Evolutionary conservation across 2,797 vertebrate species (phyloP).

Genomic region (Enteromius paludinosus): DNA sequence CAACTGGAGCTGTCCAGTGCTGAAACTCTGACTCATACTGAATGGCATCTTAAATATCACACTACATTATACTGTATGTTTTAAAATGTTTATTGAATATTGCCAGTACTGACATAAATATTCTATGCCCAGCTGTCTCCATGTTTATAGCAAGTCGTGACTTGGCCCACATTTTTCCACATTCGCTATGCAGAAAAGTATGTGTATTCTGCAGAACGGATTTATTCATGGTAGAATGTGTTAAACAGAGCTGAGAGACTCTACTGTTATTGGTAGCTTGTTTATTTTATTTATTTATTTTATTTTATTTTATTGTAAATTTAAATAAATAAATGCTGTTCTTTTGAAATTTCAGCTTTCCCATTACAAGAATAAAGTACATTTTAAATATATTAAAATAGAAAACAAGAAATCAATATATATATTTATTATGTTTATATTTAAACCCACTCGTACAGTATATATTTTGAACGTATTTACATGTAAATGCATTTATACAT

Average conservation of each 20-base stretch:
- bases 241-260: neutral
- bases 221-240: neutral
- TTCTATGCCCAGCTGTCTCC: neutral
- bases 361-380: neutral
- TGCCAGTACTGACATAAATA: neutral
- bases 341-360: neutral
- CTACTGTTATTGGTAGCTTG: neutral
- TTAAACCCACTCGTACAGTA: too few species aligned
- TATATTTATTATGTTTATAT: too few species aligned
- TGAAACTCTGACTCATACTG: conserved; percentile 30
- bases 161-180: neutral
- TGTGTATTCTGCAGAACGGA: neutral
- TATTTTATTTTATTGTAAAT: neutral
- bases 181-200: neutral
- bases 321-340: neutral
- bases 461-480: too few species aligned
- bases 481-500: too few species aligned
- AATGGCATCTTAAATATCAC: neutral
- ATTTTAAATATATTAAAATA: neutral
- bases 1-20: conserved; percentile 50
- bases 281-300: neutral
- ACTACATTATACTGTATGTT: conserved; percentile 3
- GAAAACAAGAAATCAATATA: too few species aligned
- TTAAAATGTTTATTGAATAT: neutral
- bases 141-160: neutral